Evolutionary conservation across 2,888 invertebrate species (phyloP), one percentile per base, ranked within the genome.

Genomic region (Megalurothrips usitatus): DNA sequence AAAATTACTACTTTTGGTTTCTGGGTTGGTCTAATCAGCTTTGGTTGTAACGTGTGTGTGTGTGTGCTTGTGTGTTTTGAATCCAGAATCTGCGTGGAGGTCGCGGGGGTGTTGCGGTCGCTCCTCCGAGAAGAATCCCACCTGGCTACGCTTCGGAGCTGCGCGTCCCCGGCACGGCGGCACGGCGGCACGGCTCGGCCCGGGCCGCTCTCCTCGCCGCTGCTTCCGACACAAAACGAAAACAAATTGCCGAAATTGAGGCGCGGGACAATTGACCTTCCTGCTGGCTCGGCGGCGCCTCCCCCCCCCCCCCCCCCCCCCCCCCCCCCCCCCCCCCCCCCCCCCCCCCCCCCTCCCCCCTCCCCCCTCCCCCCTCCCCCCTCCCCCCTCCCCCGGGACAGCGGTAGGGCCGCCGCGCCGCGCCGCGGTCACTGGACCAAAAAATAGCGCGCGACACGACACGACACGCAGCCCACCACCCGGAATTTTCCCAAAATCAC

Each of bases 241-340:
- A 75, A 75, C 68, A 75, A 75, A 75, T 75, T 75, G 68, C 68
- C 68, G 68, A 75, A 75, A 75, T 75, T 75, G 68, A 75, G 68
- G 68, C 68, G 68, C 68, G 23, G 26, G 68, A 75, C 68, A 75
- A 75, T 75, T 75, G 68, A 75, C 68, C 68, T 75, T 75, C 68
- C 68, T 75, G 68, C 26, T 12, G 11, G 23, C 11, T 9, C 11
- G n/a, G n/a, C 23, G 19, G n/a, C 68, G 11, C 68, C 63, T 2
- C 23, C n/a, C n/a, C 63, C 63, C 10, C 63, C 63, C 2, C 63
- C n/a, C 0, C 68, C 23, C 9, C 63, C 52, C 52, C 52, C 1
- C 1, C 52, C 52, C 9, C 52, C 52, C 52, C 52, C 1, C 52
- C 52, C 14, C 17, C 52, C 52, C n/a, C n/a, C n/a, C n/a, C n/a